Percentiles rank a stretch among this genome's conserved stretches.
Conservation (phyloP, 1,140 invertebrate species). For the Mizuhopecten yessoensis region DNA sequence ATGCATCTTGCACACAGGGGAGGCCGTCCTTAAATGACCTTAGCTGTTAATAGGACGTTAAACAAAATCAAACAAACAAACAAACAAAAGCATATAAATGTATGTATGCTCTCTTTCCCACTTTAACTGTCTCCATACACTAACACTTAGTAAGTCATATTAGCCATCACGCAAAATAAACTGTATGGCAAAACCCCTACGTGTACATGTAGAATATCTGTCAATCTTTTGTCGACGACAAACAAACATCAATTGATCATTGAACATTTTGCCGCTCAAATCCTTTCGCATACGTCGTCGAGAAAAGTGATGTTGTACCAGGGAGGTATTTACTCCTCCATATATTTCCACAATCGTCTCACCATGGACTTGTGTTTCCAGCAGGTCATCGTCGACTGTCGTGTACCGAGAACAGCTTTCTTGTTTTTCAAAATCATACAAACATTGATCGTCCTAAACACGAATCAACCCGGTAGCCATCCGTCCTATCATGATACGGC, state of each 20-base stretch:
- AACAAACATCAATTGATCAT: not conserved
- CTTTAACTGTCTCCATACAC: too few species aligned
- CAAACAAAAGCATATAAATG: too few species aligned
- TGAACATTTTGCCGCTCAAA: not conserved
- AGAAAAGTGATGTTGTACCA: not conserved
- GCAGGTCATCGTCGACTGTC: not conserved
- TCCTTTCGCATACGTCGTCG: not conserved
- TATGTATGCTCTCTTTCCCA: too few species aligned
- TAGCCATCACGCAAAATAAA: too few species aligned
- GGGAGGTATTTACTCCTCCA: conserved; percentile 34
- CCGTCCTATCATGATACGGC: not conserved
- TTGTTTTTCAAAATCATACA: conserved; percentile 11
- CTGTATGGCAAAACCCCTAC: not conserved
- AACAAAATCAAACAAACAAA: too few species aligned
- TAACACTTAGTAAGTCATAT: too few species aligned
- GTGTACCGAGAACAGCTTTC: not conserved
- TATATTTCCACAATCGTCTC: not conserved
- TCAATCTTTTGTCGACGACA: conserved; percentile 24
- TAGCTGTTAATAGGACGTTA: too few species aligned
- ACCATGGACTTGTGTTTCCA: conserved; percentile 37
- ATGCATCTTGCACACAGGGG: too few species aligned
- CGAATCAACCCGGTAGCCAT: not conserved
- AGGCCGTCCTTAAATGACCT: too few species aligned
- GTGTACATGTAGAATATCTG: conserved; percentile 32
- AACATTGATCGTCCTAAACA: not conserved